phyloP scores from a whole-genome alignment of 2,113 vertebrate genomes.

The Indri indri region DNA sequence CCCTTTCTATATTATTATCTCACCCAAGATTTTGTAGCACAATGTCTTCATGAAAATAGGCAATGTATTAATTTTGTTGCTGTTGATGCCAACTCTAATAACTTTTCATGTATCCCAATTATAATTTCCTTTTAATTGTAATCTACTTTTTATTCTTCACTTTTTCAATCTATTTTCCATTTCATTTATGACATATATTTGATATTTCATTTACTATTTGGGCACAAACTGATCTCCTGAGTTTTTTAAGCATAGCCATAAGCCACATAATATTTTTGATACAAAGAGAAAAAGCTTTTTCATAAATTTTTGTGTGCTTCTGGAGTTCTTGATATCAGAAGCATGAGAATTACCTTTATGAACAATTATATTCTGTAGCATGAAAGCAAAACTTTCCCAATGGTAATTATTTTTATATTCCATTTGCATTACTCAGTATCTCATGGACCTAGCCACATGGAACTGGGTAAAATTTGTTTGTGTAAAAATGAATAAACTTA shows the following conservation, averaged over 20 bases:
- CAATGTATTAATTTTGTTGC: background rate
- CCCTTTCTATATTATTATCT: background rate
- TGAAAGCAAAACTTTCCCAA: background rate
- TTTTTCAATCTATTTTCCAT: background rate
- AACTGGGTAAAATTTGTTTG: constrained; percentile 50
- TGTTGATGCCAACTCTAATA: background rate
- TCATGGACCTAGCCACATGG: constrained; percentile 46
- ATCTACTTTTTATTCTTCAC: background rate
- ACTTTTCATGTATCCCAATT: background rate
- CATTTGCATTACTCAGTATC: constrained; percentile 34
- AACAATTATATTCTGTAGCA: background rate
- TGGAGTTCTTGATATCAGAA: background rate
- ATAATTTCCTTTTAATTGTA: background rate
- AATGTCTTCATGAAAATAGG: background rate
- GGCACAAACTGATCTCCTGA: background rate
- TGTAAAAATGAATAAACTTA: constrained; percentile 59
- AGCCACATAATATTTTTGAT: background rate
- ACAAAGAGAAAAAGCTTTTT: background rate
- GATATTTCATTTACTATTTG: background rate
- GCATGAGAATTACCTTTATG: background rate
- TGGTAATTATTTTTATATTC: constrained; percentile 55
- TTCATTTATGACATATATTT: background rate
- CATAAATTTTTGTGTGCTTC: background rate
- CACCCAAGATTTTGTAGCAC: background rate
- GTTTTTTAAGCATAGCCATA: background rate